Evolutionary conservation across 2,797 vertebrate species (phyloP), one percentile per base, ranked within the genome.

Genomic region (Taenioides sp.): DNA sequence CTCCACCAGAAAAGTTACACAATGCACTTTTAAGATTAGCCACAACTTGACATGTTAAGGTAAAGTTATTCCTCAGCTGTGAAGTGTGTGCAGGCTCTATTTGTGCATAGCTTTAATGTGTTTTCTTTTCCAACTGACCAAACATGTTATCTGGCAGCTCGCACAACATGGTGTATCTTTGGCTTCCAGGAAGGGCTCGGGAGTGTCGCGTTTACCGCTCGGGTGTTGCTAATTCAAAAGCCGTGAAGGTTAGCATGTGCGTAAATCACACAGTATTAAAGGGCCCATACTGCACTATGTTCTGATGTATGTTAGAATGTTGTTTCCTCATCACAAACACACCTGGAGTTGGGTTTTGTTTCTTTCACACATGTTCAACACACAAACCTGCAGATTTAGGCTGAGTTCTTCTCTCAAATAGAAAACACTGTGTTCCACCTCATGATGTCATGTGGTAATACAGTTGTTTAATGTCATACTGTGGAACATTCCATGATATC

Each of bases 201-300:
- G 86, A 89, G 87, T 87, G 85, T 85, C 85, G 80, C 78, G 22
- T 84, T 86, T 86, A 86, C 78, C 75, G 80, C 81, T 52, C 75
- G 66, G 79, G 60, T 73, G 76, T 66, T 82, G 86, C 80, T 81
- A 82, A 83, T 86, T 81, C 79, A 74, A 7, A 14, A 73, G 64
- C 65, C n/a, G 18, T 71, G 66, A 80, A 64, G 70, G 71, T 71
- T 67, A 18, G 50, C 63, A 23, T 27, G 55, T 68, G 23, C 71
- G 70, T 80, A 76, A 65, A 70, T 71, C 76, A 74, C 69, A 74
- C 76, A 11, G 49, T 65, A 54, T 74, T 67, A 59, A 50, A 54
- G 71, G 71, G 34, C 9, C 7, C 34, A 10, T 10, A 34, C 6
- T 34, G 1, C 31, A 6, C 5, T 34, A 7, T 7, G 5, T 34